A percentile compares a stretch with the other conserved stretches of the same genome.
These are phyloP conservation scores for Dorcus hopei DNA, from an alignment of 2,888 invertebrate species.

Conservation along the genomic window DNA sequence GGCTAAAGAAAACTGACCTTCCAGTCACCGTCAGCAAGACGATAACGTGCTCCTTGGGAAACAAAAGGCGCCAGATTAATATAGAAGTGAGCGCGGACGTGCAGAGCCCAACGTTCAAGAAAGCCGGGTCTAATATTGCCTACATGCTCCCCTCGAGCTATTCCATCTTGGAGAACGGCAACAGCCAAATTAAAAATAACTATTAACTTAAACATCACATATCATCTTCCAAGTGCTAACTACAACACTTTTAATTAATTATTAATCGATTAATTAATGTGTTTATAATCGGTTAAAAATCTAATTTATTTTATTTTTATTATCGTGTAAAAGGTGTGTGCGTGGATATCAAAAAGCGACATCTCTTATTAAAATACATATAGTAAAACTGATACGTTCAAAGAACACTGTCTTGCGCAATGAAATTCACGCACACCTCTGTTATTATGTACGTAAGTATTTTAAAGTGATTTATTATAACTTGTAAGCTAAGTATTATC, in stretches of 20 bases:
- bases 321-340: not conserved
- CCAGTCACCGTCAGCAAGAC: conserved; percentile 70
- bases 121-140: conserved; percentile 54
- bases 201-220: not conserved
- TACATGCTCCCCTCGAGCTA: conserved; percentile 54
- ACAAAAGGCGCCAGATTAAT: conserved; percentile 63
- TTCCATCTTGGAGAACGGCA: conserved; percentile 50
- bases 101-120: conserved; percentile 52
- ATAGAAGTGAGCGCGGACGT: conserved; percentile 59
- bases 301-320: not conserved
- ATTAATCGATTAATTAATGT: not conserved
- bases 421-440: too few species aligned
- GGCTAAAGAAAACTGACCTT: conserved; percentile 67
- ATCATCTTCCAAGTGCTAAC: not conserved
- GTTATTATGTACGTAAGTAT: too few species aligned
- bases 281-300: not conserved
- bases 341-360: not conserved
- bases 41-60: conserved; percentile 81
- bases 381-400: too few species aligned
- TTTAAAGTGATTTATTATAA: too few species aligned
- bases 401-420: too few species aligned
- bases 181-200: conserved; percentile 39
- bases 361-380: too few species aligned
- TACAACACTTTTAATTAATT: not conserved
- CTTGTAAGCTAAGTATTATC: too few species aligned